These are phyloP conservation scores for Ispidina picta DNA, from an alignment of 2,797 vertebrate genomes.

Conservation along the genomic window DNA sequence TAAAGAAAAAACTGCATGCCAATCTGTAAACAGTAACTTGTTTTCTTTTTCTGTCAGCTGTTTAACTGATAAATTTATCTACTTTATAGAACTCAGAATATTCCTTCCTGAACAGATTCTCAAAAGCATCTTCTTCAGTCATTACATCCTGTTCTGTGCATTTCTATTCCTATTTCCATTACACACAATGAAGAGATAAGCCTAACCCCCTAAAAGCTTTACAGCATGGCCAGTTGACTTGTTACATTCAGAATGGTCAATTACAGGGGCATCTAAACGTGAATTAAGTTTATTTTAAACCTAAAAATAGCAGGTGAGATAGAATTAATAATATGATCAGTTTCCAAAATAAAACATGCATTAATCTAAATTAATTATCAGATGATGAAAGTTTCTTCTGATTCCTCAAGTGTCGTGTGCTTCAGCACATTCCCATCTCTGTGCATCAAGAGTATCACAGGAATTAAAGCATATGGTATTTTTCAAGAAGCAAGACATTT, in stretches of 20 bases:
- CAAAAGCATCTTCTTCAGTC: background rate
- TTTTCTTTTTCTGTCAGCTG: background rate
- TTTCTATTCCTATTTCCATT: background rate
- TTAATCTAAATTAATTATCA: background rate
- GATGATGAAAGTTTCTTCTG: background rate
- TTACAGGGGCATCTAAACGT: background rate
- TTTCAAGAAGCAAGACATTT: background rate
- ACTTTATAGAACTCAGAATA: background rate
- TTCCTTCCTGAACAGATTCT: background rate
- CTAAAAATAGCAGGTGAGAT: background rate
- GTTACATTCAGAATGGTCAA: background rate
- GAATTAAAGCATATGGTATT: background rate
- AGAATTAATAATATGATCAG: background rate
- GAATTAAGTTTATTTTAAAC: background rate
- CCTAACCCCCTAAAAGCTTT: background rate
- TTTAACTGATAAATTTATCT: background rate
- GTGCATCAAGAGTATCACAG: background rate
- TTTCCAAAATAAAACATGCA: background rate
- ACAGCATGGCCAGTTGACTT: background rate
- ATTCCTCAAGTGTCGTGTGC: background rate
- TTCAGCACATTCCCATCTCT: background rate
- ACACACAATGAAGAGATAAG: background rate
- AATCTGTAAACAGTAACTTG: background rate
- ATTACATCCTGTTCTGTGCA: background rate
- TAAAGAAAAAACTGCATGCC: background rate